Evolutionary conservation across 2,888 invertebrate genomes (phyloP), one percentile per base, ranked within the genome.

Genomic region (Apodemia hepburni): DNA sequence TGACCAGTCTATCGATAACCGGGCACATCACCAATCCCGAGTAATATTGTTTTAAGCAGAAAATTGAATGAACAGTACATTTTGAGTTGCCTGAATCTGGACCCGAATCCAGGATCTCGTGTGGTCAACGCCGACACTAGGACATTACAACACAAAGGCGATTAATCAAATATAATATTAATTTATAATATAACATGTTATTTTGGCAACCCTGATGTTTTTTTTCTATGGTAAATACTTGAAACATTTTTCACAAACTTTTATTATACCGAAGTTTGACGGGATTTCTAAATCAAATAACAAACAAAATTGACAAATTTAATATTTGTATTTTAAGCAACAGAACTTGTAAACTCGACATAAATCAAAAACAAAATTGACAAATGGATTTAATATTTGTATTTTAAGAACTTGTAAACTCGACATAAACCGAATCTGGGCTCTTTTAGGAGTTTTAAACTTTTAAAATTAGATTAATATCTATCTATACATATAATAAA

Each of bases 361-460:
- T n/a, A 51, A 51, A 51, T 22, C 15, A 42, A 15, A 45, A 45
- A 45, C 45, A 45, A 7, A 45, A 45, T 12, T 45, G 45, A 45
- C 45, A n/a, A 45, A 45, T 45, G 45, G 45, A 45, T 45, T 45
- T 45, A n/a, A 45, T 45, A n/a, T 45, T 45, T 45, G 45, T 45
- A n/a, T 45, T 45, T 45, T 42, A 5, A 7, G n/a, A 45, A n/a
- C n/a, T 45, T n/a, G n/a, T 45, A n/a, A 45, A 45, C 45, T 45
- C 45, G n/a, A 45, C 6, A 45, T 17, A 47, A 47, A 47, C 17
- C 3, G 17, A 17, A n/a, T 47, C 4, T 8, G n/a, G 8, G 45
- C n/a, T 45, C n/a, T 45, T n/a, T 45, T 45, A 45, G n/a, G 2
- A 45, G 4, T n/a, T 45, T 45, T 7, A 45, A 45, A 45, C 45